These are phyloP conservation scores for Antennarius maculatus DNA, from an alignment of 2,797 vertebrate species.

Conservation along the genomic window DNA sequence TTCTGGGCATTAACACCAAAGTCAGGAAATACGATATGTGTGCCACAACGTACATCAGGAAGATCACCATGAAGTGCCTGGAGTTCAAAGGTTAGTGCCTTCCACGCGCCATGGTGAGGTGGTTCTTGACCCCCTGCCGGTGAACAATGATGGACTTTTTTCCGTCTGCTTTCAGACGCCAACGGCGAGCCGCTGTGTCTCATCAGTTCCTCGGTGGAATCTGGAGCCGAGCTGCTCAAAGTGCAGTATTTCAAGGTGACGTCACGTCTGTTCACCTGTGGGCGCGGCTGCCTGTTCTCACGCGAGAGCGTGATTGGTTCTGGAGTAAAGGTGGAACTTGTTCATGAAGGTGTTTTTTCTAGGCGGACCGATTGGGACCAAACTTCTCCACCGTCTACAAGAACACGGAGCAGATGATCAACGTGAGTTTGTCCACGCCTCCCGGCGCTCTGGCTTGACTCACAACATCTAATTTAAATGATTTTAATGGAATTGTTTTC, in stretches of 20 bases:
- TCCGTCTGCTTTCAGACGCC: slow-evolving; percentile 75
- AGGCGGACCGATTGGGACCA: slow-evolving; percentile 89
- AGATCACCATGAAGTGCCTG: slow-evolving; percentile 85
- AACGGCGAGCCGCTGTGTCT: slow-evolving; percentile 85
- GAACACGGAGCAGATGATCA: slow-evolving; percentile 88
- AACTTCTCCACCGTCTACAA: slow-evolving; percentile 85
- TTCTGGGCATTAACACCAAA: slow-evolving; percentile 88
- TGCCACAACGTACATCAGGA: slow-evolving; percentile 87
- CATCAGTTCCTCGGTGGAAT: slow-evolving; percentile 85
- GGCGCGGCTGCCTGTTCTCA: background rate
- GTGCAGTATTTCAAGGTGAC: slow-evolving; percentile 90
- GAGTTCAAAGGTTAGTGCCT: slow-evolving; percentile 87
- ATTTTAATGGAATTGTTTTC: too few relatives aligned
- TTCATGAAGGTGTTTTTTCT: slow-evolving; percentile 14
- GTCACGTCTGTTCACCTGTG: rapidly evolving
- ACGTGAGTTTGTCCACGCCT: slow-evolving; percentile 73
- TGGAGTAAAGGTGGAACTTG: too few relatives aligned
- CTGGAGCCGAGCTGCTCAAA: slow-evolving; percentile 89
- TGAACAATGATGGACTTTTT: too few relatives aligned
- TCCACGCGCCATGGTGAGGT: too few relatives aligned
- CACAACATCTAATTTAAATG: too few relatives aligned
- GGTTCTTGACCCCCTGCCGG: too few relatives aligned
- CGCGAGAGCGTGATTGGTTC: background rate
- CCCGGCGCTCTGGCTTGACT: background rate
- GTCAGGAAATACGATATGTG: slow-evolving; percentile 85